phyloP scores from a whole-genome alignment of 2,113 vertebrate genomes.

The Planiliza haematocheilus region DNA sequence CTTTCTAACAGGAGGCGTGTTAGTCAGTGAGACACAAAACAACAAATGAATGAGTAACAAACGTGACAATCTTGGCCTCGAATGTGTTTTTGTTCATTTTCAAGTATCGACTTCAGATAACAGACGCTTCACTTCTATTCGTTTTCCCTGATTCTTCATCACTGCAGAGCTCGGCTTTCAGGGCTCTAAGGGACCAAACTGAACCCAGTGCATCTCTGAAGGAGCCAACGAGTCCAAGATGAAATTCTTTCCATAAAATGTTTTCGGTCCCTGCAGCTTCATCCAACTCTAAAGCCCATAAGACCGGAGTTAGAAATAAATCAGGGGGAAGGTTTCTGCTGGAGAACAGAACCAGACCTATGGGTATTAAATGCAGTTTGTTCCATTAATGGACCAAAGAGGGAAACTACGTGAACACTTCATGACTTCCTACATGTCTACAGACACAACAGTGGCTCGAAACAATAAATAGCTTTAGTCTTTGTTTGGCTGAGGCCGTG shows the following conservation, averaged over 20 bases:
- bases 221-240: neutral
- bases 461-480: constrained; percentile 65
- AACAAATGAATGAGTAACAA: constrained; percentile 26
- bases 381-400: constrained; percentile 30
- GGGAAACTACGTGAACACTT: neutral
- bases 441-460: constrained; percentile 63
- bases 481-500: constrained; percentile 36
- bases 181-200: too few relatives aligned
- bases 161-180: too few relatives aligned
- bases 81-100: constrained; percentile 69
- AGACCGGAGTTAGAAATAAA: neutral
- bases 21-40: constrained; percentile 23
- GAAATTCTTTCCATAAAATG: neutral
- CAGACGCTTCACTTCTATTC: neutral
- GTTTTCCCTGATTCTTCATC: too few relatives aligned
- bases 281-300: neutral
- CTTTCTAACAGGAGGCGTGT: constrained; percentile 60
- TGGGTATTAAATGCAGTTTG: constrained; percentile 4
- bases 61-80: constrained; percentile 39
- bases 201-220: constrained; percentile 6
- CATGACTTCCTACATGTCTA: constrained; percentile 25
- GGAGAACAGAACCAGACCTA: constrained; percentile 4
- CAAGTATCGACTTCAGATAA: constrained; percentile 68
- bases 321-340: neutral
- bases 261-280: too few relatives aligned